Evolutionary conservation across 2,113 vertebrate species (phyloP).

Genomic region (Tupaia tana): DNA sequence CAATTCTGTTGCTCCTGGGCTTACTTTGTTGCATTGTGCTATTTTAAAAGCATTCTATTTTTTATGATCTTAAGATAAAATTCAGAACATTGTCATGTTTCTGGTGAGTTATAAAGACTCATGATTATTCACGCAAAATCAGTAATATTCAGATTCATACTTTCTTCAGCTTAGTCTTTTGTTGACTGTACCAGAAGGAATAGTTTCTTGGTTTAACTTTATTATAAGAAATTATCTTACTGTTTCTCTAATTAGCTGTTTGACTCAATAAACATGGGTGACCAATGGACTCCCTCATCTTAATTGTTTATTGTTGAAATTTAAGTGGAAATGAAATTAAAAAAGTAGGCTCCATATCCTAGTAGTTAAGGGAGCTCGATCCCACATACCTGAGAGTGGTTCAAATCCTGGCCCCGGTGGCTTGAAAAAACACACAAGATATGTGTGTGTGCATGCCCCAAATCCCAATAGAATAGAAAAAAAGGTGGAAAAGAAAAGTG

Average conservation of each 20-base stretch:
- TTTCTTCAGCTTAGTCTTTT: conserved; percentile 43
- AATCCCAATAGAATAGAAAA: too few species aligned
- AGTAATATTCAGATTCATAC: neutral
- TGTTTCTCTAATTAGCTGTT: conserved; percentile 29
- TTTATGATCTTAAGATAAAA: conserved; percentile 31
- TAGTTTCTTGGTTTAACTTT: conserved; percentile 17
- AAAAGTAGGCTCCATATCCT: too few species aligned
- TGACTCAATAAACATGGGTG: conserved; percentile 28
- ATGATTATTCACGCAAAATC: conserved; percentile 10
- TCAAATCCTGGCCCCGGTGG: too few species aligned
- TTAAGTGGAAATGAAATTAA: neutral
- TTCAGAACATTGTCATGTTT: conserved; percentile 32
- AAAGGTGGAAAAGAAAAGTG: too few species aligned
- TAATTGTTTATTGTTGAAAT: conserved; percentile 47
- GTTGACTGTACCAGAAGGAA: conserved; percentile 47
- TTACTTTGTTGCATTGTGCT: conserved; percentile 21
- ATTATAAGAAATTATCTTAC: conserved; percentile 30
- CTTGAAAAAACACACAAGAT: too few species aligned
- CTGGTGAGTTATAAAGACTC: neutral
- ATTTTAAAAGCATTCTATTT: conserved; percentile 49
- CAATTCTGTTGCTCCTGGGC: conserved; percentile 6
- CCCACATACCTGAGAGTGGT: too few species aligned
- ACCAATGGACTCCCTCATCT: neutral
- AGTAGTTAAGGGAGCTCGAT: too few species aligned
- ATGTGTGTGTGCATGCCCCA: too few species aligned